Evolutionary conservation across 2,113 vertebrate genomes (phyloP).

Genomic region (Ovis aries): DNA sequence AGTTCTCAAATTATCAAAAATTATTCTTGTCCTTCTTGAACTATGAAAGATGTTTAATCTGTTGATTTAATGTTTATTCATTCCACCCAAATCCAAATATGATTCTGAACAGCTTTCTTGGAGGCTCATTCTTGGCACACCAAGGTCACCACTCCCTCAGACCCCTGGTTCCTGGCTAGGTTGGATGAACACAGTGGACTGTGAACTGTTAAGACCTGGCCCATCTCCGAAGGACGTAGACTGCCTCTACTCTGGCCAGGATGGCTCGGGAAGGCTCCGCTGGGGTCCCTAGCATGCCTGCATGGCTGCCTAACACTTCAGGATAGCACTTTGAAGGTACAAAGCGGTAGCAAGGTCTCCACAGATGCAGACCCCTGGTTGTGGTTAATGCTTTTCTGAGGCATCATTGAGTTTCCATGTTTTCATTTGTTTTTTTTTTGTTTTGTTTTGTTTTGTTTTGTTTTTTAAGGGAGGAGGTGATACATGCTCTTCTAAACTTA

Average conservation of each 20-base stretch:
- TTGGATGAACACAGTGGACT: background rate
- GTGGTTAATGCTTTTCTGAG: background rate
- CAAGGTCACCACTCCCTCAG: background rate
- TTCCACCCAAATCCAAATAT: background rate
- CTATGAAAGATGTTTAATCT: background rate
- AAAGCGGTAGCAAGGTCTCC: background rate
- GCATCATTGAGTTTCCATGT: background rate
- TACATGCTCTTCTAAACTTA: background rate
- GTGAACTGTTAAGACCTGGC: background rate
- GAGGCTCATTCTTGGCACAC: background rate
- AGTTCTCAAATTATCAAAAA: background rate
- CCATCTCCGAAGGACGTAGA: background rate
- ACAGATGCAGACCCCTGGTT: background rate
- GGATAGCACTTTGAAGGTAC: background rate
- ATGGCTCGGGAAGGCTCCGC: background rate
- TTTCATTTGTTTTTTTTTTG: background rate
- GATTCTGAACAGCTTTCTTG: background rate
- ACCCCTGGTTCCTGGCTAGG: background rate
- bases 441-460: no score
- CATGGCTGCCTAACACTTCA: background rate
- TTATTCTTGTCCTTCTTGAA: background rate
- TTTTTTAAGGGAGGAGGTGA: background rate
- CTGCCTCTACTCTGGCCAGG: background rate
- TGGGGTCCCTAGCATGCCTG: background rate
- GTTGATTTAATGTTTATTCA: background rate